These are phyloP conservation scores for Watsonalla cultraria DNA, from an alignment of 2,888 invertebrate genomes.

Conservation along the genomic window DNA sequence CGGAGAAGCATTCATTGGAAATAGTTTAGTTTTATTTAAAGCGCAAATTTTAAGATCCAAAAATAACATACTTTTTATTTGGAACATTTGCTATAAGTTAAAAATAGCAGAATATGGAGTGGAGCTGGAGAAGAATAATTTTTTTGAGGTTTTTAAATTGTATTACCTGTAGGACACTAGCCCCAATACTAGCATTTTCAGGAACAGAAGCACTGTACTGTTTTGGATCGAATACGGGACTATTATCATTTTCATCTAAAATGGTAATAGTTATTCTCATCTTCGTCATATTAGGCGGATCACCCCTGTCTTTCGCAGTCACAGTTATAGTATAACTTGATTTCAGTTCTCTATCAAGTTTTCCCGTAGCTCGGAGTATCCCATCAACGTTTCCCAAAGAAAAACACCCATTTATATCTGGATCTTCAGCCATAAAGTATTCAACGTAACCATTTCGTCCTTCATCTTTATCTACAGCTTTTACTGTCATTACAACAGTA, in stretches of 20 bases:
- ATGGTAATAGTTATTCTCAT: conserved; percentile 85
- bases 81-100: too few species aligned
- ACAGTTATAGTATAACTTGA: conserved; percentile 87
- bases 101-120: too few species aligned
- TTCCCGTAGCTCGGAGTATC: conserved; percentile 89
- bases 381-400: conserved; percentile 93
- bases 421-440: conserved; percentile 86
- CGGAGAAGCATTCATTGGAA: neutral
- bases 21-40: conserved; percentile 1
- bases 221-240: conserved; percentile 92
- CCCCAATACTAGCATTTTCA: conserved; percentile 96
- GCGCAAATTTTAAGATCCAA: too few species aligned
- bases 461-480: conserved; percentile 93
- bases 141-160: neutral
- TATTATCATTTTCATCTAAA: conserved; percentile 93
- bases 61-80: too few species aligned
- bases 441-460: conserved; percentile 95
- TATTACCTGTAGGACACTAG: conserved; percentile 89
- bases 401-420: conserved; percentile 83
- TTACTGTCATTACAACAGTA: conserved; percentile 92
- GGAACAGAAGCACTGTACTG: conserved; percentile 94
- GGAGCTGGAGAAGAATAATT: too few species aligned
- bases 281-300: conserved; percentile 86
- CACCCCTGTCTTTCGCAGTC: conserved; percentile 93
- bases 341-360: conserved; percentile 89